Evolutionary conservation across 2,797 vertebrate species (phyloP).

Genomic region (Chelmon rostratus): DNA sequence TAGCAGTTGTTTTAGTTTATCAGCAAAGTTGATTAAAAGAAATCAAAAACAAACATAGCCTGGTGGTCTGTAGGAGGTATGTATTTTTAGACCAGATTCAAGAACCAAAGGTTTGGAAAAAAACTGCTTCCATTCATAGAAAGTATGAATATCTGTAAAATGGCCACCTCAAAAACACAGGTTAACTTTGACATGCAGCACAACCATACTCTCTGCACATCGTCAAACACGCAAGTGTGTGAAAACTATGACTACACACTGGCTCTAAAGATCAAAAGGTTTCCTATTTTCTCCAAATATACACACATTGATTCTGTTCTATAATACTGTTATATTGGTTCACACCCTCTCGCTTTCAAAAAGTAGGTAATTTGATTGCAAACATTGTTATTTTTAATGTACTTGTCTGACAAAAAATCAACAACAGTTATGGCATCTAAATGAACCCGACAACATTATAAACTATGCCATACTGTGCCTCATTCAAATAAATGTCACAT

Average conservation of each 20-base stretch:
- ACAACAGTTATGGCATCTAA: slow-evolving; percentile 87
- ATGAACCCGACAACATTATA: slow-evolving; percentile 87
- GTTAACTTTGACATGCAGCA: slow-evolving; percentile 90
- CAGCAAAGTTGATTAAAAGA: slow-evolving; percentile 70
- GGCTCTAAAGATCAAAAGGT: slow-evolving; percentile 88
- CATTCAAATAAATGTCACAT: slow-evolving; percentile 85
- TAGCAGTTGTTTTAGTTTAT: slow-evolving; percentile 72
- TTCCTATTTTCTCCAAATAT: slow-evolving; percentile 88
- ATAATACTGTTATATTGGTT: slow-evolving; percentile 88
- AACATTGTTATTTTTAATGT: slow-evolving; percentile 84
- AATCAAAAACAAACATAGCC: slow-evolving; percentile 75
- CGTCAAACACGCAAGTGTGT: slow-evolving; percentile 87
- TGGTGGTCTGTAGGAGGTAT: slow-evolving; percentile 74
- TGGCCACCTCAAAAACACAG: slow-evolving; percentile 88
- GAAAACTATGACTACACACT: slow-evolving; percentile 88
- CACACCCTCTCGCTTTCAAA: slow-evolving; percentile 84
- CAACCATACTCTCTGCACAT: slow-evolving; percentile 89
- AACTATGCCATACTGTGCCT: slow-evolving; percentile 87
- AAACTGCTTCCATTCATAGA: slow-evolving; percentile 81
- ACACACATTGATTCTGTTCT: slow-evolving; percentile 88
- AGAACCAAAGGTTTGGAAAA: slow-evolving; percentile 71
- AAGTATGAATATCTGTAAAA: slow-evolving; percentile 84
- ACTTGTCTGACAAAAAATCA: slow-evolving; percentile 81
- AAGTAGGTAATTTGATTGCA: slow-evolving; percentile 87
- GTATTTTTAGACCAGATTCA: slow-evolving; percentile 76